phyloP scores from a whole-genome alignment of 2,797 vertebrate genomes.

The Pogoniulus pusillus region DNA sequence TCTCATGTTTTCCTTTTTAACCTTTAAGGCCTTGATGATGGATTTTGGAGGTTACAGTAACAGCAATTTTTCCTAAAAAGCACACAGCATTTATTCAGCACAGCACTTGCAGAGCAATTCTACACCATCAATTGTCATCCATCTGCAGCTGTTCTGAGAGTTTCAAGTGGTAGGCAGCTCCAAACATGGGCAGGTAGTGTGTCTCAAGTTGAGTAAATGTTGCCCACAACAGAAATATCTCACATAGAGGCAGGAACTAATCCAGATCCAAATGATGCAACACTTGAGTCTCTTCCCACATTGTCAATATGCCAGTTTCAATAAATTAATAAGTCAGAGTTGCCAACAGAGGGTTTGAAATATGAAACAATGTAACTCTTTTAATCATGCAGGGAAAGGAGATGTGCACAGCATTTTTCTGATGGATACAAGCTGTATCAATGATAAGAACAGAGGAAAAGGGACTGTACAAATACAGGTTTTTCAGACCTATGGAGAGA shows the following conservation, averaged over 20 bases:
- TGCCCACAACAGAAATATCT: slow-evolving; percentile 12
- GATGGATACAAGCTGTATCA: neutral
- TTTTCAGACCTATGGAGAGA: neutral
- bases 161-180: neutral
- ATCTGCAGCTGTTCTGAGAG: neutral
- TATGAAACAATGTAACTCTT: neutral
- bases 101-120: neutral
- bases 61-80: neutral
- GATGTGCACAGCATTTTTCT: neutral
- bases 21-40: neutral
- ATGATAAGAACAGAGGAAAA: neutral
- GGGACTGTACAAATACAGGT: fast-evolving
- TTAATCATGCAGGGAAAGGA: neutral
- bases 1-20: neutral
- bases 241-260: neutral
- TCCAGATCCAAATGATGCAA: slow-evolving; percentile 22
- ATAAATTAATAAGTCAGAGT: neutral
- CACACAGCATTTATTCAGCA: neutral
- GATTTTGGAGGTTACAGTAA: neutral
- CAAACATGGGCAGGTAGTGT: neutral
- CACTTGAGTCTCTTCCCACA: slow-evolving; percentile 29
- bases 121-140: neutral
- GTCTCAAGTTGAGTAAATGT: neutral
- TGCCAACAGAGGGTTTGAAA: slow-evolving; percentile 8
- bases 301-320: neutral